Conservation (phyloP, 2,113 vertebrate genomes). For the Labeo catla region DNA sequence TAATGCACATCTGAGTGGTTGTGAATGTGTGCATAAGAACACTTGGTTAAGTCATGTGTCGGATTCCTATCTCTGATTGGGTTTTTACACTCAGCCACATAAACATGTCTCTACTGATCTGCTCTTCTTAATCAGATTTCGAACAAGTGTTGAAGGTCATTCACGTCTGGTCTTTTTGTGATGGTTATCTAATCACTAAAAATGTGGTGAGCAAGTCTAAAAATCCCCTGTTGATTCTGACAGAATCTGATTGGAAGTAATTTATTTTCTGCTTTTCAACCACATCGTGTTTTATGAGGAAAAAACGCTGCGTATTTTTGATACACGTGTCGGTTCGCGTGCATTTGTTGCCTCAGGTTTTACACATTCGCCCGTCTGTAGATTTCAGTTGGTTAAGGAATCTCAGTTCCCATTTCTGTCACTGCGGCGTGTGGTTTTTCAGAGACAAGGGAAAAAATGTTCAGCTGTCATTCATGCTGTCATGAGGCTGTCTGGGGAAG, state of each 20-base stretch:
- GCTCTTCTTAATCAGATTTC: neutral
- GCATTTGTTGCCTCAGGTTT: conserved; percentile 1
- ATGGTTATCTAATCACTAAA: neutral
- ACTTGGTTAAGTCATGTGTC: neutral
- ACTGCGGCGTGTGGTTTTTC: conserved; percentile 6
- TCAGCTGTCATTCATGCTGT: conserved; percentile 29
- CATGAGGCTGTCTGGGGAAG: conserved; percentile 40
- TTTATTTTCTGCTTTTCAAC: neutral
- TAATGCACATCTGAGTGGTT: neutral
- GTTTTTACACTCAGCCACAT: neutral
- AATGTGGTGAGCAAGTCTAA: neutral
- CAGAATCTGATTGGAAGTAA: neutral
- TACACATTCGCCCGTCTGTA: conserved; percentile 20
- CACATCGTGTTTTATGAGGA: neutral
- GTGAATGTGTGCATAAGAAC: neutral
- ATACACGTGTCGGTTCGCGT: conserved; percentile 37
- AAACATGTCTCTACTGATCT: neutral
- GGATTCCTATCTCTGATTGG: neutral
- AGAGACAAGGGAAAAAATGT: conserved; percentile 11
- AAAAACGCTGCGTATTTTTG: neutral
- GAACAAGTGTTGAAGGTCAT: neutral
- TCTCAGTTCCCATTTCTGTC: conserved; percentile 44
- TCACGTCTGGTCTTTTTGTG: neutral
- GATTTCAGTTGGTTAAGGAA: conserved; percentile 50
- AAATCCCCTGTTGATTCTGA: neutral